phyloP scores from a whole-genome alignment of 1,140 invertebrate genomes.

The Tetraneura akinire region DNA sequence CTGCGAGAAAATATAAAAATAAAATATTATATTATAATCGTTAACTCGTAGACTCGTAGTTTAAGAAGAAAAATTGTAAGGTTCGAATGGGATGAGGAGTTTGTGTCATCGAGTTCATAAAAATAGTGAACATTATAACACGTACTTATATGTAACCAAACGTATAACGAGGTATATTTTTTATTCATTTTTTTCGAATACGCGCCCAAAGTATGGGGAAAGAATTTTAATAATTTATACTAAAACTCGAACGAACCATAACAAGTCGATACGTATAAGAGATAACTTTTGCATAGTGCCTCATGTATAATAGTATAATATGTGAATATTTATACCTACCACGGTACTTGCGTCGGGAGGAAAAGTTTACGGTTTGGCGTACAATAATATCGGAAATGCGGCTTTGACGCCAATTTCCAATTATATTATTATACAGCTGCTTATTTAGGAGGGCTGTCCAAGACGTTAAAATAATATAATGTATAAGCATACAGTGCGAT shows the following conservation, averaged over 20 bases:
- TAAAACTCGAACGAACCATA: neutral
- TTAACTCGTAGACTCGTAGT: too few relatives aligned
- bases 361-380: conserved; percentile 38
- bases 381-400: conserved; percentile 37
- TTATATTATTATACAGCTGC: neutral
- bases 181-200: too few relatives aligned
- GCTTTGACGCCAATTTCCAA: conserved; percentile 27
- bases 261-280: conserved; percentile 18
- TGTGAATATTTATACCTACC: neutral
- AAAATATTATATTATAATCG: too few relatives aligned
- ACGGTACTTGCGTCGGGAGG: conserved; percentile 10
- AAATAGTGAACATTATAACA: too few relatives aligned
- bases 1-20: too few relatives aligned
- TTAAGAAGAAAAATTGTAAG: too few relatives aligned
- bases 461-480: neutral
- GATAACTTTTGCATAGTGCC: conserved; percentile 25
- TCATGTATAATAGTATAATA: neutral
- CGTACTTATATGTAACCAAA: too few relatives aligned
- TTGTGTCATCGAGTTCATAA: too few relatives aligned
- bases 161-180: too few relatives aligned
- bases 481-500: too few relatives aligned
- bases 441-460: neutral
- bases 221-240: conserved; percentile 32
- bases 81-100: too few relatives aligned
- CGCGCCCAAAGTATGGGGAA: too few relatives aligned